phyloP scores from a whole-genome alignment of 2,797 vertebrate genomes.

The Halcyon badia region DNA sequence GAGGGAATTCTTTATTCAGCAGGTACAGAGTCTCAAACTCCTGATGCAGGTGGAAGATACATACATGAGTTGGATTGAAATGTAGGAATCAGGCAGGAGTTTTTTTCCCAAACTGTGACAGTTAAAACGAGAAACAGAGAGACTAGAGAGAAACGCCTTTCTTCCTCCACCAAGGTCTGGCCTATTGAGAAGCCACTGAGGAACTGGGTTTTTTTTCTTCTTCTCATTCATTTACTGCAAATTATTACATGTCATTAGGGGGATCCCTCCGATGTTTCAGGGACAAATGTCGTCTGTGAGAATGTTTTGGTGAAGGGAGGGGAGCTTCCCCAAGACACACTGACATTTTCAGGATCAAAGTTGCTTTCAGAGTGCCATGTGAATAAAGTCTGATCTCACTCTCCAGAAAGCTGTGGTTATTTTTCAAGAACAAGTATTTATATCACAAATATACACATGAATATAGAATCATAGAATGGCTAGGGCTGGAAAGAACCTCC shows the following conservation, averaged over 20 bases:
- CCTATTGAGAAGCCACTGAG: background rate
- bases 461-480: background rate
- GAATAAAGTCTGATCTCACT: background rate
- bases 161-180: background rate
- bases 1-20: background rate
- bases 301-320: background rate
- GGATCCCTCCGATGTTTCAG: background rate
- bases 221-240: background rate
- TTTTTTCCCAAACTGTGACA: background rate
- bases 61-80: background rate
- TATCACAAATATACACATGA: background rate
- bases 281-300: background rate
- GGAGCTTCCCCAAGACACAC: background rate
- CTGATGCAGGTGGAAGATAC: background rate
- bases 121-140: background rate
- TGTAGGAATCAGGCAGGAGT: background rate
- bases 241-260: background rate
- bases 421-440: slow-evolving; percentile 3
- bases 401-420: background rate
- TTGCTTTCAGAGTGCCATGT: background rate
- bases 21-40: background rate
- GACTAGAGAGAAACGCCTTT: background rate
- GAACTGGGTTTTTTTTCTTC: accelerated
- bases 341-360: background rate
- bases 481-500: no score